A percentile compares a stretch with the other conserved stretches of the same genome.
phyloP scores from a whole-genome alignment of 2,888 invertebrate genomes.

The Cerastoderma edule region DNA sequence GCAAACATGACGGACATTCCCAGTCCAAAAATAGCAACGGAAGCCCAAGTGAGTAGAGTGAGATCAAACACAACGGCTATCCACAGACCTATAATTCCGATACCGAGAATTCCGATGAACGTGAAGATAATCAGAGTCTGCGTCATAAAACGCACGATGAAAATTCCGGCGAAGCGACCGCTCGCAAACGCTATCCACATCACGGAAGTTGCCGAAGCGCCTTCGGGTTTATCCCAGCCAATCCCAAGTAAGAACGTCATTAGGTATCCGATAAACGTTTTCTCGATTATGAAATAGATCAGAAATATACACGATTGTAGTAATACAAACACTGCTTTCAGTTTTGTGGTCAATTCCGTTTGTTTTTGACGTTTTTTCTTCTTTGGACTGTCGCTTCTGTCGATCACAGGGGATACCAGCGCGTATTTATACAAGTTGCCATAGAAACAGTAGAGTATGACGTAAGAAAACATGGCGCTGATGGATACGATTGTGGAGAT shows the following conservation, averaged over 20 bases:
- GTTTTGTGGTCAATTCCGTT: background rate
- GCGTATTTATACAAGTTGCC: slow-evolving; percentile 35
- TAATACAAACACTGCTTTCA: slow-evolving; percentile 23
- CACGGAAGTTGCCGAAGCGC: slow-evolving; percentile 80
- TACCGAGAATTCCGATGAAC: slow-evolving; percentile 59
- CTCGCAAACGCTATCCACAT: slow-evolving; percentile 84
- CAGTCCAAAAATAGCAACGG: slow-evolving; percentile 79
- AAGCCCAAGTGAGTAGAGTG: slow-evolving; percentile 74
- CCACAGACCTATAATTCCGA: slow-evolving; percentile 53
- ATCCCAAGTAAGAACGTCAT: slow-evolving; percentile 81
- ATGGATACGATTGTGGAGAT: slow-evolving; percentile 33
- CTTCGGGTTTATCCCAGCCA: slow-evolving; percentile 76
- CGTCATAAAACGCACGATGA: slow-evolving; percentile 78
- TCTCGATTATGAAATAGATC: slow-evolving; percentile 73
- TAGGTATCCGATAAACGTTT: slow-evolving; percentile 82
- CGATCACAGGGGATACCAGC: background rate
- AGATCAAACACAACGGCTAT: slow-evolving; percentile 43
- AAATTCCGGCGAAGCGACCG: slow-evolving; percentile 81
- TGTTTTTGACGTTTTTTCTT: background rate
- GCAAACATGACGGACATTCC: slow-evolving; percentile 84
- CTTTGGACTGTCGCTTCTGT: too few species aligned
- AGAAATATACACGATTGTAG: slow-evolving; percentile 24
- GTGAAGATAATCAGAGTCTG: slow-evolving; percentile 80
- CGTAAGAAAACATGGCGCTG: slow-evolving; percentile 21
- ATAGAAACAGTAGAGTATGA: slow-evolving; percentile 22